Base-by-base conservation (phyloP, 1,140 invertebrate genomes). In the Dreissena rostriformis region DNA sequence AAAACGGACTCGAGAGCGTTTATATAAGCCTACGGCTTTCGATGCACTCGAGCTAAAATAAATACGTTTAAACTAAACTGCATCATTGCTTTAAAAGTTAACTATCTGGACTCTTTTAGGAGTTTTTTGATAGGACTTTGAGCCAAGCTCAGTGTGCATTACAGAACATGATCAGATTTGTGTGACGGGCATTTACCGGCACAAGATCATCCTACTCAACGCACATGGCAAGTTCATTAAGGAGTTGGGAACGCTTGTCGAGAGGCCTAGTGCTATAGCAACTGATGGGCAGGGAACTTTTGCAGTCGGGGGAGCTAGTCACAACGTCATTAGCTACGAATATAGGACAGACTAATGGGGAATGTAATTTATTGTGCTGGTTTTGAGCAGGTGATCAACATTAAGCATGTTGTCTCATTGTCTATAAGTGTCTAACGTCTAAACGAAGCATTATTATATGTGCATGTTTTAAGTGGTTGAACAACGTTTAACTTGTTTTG, bases 101-200 rank as follows among this genome's bases (percentile, higher is more conserved):
- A 26, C 5, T 71, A 7, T 39, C 49, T 1, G 39, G 12, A 49
- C 19, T 39, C 39, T 78, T 51, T 19, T 39, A 78, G 76, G 76
- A 19, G 76, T 67, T 14, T 78, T 24, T 53, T 17, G 22, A 6
- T 4, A 52, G 12, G 29, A 29, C 0, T 51, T 67, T 19, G 63
- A 78, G 12, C 76, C 76, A 11, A 39, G 76, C 26, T 17, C 24
- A 22, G 49, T 67, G 26, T 78, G 76, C 51, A 78, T 78, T 24
- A 68, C 63, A n/a, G 63, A 78, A 51, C n/a, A 68, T 6, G 39
- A 68, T 24, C 14, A 52, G 11, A 78, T 78, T 5, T 68, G 67
- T 52, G 63, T 78, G 63, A 78, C 76, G 0, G 76, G 67, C 63
- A 52, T n/a, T n/a, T 53, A 22, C 22, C 15, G 39, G 1, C 52